Evolutionary conservation across 2,797 vertebrate species (phyloP), one percentile per base, ranked within the genome.

Genomic region (Onychomys leucogaster): DNA sequence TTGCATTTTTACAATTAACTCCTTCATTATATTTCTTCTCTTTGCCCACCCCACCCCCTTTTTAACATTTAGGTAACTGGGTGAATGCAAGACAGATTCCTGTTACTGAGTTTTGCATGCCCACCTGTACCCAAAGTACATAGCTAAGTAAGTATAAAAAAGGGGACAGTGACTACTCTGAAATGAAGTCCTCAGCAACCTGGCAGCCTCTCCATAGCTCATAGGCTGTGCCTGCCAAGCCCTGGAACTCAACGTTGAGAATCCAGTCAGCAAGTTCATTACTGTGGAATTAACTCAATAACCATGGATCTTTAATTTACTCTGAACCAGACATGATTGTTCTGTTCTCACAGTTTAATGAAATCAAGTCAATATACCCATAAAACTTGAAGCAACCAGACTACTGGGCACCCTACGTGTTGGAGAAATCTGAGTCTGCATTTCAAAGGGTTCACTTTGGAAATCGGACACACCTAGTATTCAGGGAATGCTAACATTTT

Each of bases 261-360:
- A 65, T 65, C 81, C 37, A 71, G 63, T 95, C 83, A 88, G 67
- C 87, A 95, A 76, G 89, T 92, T 95, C 87, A 80, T 97, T 87
- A 90, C 83, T 43, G 67, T 85, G 67, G 65, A 78, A 89, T 96
- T 92, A 96, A 95, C 57, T 67, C 88, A 73, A 0, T 91, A 85
- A 75, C 88, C 91, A 17, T 41, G 32, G 67, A 75, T 73, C 46
- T 96, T 94, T 96, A 73, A 97, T 94, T 94, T 61, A 85, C 89
- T 83, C 32, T 57, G 69, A 95, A 81, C 69, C 83, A 49, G 55
- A 92, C 87, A 61, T 12, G 55, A 34, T 82, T 84, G 61, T 94
- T 91, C 78, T 57, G 13, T 59, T 34, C 83, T 92, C 61, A 88
- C 19, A 4, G 17, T 85, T 91, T 93, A 93, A 46, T 80, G 25